Base-by-base conservation (phyloP, 1,140 invertebrate genomes). In the Ips typographus region DNA sequence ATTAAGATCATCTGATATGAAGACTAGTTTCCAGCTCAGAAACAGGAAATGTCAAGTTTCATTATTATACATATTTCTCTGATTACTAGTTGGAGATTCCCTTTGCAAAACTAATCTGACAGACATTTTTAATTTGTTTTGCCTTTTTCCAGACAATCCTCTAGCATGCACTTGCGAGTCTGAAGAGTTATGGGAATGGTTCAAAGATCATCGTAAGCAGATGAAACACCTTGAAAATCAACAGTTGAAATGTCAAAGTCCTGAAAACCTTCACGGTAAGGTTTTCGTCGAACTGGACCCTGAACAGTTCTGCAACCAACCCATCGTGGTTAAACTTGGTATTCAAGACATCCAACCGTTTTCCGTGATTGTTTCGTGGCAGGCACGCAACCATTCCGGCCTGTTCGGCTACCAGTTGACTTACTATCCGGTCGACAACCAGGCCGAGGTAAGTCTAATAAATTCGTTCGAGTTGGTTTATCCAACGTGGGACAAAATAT, bases 301-400 rank as follows among this genome's bases (percentile, higher is more conserved):
- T 5, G 88, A 89, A 70, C 86, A 89, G 75, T 91, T 96, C 76
- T 96, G 93, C 77, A 89, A 92, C 66, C 84, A 89, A 59, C 92
- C 92, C 3, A 82, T 94, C 71, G 88, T 95, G 70, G 83, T 90
- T 47, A 90, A 91, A 79, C 83, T 96, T 37, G 91, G 90, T 67
- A 92, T 94, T 72, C 90, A 93, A 82, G 92, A 94, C 78, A 91
- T 95, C 44, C 91, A 94, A 80, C 91, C 92, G 2, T 92, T 91
- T 80, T 92, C 91, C n/a, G 88, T 95, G 41, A 82, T 93, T 62
- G 90, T 95, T 7, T 90, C 91, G 61, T 95, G 94, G 94, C 91
- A 94, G 78, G 92, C 92, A 73, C 86, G 93, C 73, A 95, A 95
- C 83, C 90, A 94, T 80, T 91, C 90, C 7, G 90, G 91, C 36